Evolutionary conservation across 2,113 vertebrate genomes (phyloP).

Genomic region (Nansenia antarctica): DNA sequence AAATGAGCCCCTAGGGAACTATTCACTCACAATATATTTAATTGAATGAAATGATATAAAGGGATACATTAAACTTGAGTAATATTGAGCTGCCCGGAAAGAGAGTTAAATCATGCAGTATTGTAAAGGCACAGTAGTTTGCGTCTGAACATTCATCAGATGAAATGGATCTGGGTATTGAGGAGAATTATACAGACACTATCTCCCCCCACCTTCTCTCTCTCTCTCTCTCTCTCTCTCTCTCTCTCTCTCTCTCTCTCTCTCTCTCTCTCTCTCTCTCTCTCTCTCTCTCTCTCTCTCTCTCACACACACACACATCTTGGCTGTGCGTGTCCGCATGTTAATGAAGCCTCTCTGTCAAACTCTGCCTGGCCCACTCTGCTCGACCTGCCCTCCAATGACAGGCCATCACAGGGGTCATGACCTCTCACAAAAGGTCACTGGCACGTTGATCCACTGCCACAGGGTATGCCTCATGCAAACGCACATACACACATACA

Average conservation of each 20-base stretch:
- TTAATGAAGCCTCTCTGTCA: conserved; percentile 46
- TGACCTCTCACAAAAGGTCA: conserved; percentile 48
- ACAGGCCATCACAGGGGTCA: conserved; percentile 60
- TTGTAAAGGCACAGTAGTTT: conserved; percentile 52
- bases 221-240: not conserved
- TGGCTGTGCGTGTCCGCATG: conserved; percentile 28
- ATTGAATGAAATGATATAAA: conserved; percentile 71
- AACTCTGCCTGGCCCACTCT: not conserved
- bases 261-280: too few species aligned
- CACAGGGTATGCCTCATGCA: not conserved
- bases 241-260: too few species aligned
- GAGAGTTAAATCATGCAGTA: conserved; percentile 53
- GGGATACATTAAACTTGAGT: conserved; percentile 60
- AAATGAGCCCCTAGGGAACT: conserved; percentile 58
- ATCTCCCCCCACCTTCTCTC: conserved; percentile 19
- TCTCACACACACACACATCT: too few species aligned
- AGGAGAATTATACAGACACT: conserved; percentile 23
- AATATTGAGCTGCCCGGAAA: conserved; percentile 31
- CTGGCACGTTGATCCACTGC: conserved; percentile 42
- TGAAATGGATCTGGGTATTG: conserved; percentile 47
- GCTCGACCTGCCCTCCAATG: conserved; percentile 25
- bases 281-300: too few species aligned
- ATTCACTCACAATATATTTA: conserved; percentile 72
- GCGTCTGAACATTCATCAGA: conserved; percentile 57
- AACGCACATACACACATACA: not conserved